Percentiles rank a stretch among this genome's conserved stretches.
phyloP scores from a whole-genome alignment of 2,113 vertebrate species.

The Machaerirhynchus nigripectus region DNA sequence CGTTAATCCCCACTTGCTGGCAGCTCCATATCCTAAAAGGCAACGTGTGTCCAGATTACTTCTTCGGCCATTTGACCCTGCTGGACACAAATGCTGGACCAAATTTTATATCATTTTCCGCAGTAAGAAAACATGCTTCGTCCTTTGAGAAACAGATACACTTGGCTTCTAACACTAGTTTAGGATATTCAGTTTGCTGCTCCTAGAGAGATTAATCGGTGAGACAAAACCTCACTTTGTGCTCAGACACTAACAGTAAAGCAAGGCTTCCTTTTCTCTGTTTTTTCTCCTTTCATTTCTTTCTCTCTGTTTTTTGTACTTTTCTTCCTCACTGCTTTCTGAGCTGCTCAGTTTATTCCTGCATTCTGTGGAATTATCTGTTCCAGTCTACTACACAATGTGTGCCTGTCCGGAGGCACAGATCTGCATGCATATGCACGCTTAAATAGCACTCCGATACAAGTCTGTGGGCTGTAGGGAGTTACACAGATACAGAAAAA shows the following conservation, averaged over 20 bases:
- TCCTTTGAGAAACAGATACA: not conserved
- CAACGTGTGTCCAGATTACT: not conserved
- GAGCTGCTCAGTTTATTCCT: not conserved
- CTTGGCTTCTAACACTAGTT: not conserved
- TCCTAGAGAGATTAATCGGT: not conserved
- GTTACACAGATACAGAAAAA: not conserved
- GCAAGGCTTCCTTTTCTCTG: not conserved
- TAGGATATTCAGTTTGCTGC: not conserved
- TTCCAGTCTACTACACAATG: not conserved
- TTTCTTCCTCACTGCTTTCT: not conserved
- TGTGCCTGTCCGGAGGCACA: not conserved
- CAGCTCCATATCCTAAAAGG: not conserved
- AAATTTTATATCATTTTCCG: not conserved
- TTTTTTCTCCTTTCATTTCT: not conserved
- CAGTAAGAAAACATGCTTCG: not conserved
- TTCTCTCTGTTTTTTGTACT: not conserved
- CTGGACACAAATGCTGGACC: not conserved
- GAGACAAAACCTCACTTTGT: not conserved
- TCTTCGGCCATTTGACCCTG: not conserved
- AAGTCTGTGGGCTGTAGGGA: not conserved
- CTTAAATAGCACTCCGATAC: not conserved
- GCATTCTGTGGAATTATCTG: not conserved
- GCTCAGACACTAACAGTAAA: not conserved
- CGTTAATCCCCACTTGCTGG: not conserved
- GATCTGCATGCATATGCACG: not conserved